These are phyloP conservation scores for Chionomys nivalis DNA, from an alignment of 2,113 vertebrate genomes.

Conservation along the genomic window DNA sequence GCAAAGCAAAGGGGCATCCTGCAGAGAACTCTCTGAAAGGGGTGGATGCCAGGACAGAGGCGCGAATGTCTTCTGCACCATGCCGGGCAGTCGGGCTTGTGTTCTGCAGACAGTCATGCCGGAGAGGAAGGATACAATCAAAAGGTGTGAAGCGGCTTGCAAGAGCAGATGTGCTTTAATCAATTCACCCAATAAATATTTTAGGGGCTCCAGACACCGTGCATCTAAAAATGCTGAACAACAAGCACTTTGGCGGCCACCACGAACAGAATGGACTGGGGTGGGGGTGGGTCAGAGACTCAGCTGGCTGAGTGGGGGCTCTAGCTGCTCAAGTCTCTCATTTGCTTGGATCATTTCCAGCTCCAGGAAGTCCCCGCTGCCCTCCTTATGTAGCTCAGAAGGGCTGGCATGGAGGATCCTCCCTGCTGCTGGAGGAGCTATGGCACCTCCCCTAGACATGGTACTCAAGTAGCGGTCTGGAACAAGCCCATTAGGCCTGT, in stretches of 20 bases:
- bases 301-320: not conserved
- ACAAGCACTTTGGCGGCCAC: slow-evolving; percentile 20
- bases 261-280: not conserved
- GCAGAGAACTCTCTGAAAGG: not conserved
- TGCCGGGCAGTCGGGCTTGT: not conserved
- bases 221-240: slow-evolving; percentile 8
- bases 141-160: slow-evolving; percentile 49
- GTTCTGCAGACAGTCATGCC: slow-evolving; percentile 14
- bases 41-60: not conserved
- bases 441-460: not conserved
- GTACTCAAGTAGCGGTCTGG: not conserved
- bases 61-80: not conserved
- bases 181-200: slow-evolving; percentile 59
- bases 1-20: not conserved
- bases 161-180: slow-evolving; percentile 60
- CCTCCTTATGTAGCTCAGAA: not conserved
- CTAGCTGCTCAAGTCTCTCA: not conserved
- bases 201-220: slow-evolving; percentile 34
- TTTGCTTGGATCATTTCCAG: not conserved
- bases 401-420: not conserved
- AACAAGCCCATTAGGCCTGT: not conserved
- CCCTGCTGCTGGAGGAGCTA: not conserved
- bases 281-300: not conserved
- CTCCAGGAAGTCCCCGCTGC: not conserved
- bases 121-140: not conserved